Percentiles rank a stretch among this genome's conserved stretches.
Conservation (phyloP, 64 coral and sea anemone species). For the Porites australiensis region DNA sequence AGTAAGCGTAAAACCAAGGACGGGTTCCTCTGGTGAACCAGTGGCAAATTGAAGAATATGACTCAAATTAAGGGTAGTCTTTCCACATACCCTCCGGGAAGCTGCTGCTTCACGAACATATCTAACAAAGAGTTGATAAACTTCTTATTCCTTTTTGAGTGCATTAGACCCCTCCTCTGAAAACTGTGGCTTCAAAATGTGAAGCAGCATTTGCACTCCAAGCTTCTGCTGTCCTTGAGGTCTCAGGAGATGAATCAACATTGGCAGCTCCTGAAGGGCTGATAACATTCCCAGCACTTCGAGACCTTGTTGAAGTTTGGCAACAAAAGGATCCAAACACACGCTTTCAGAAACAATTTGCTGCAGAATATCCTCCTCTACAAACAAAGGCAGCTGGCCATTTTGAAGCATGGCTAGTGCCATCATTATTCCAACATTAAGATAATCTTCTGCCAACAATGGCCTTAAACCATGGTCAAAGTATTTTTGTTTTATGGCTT, state of each 20-base stretch:
- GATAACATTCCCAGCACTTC: slow-evolving; percentile 58
- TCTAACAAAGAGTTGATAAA: slow-evolving; percentile 61
- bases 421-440: slow-evolving; percentile 58
- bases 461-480: slow-evolving; percentile 72
- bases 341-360: slow-evolving; percentile 29
- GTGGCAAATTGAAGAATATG: slow-evolving; percentile 65
- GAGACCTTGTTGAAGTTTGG: slow-evolving; percentile 53
- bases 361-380: slow-evolving; percentile 35
- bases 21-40: slow-evolving; percentile 65
- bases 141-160: slow-evolving; percentile 60
- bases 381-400: slow-evolving; percentile 25
- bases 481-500: slow-evolving; percentile 72
- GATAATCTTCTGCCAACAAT: slow-evolving; percentile 53
- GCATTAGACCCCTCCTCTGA: slow-evolving; percentile 66
- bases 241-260: slow-evolving; percentile 56
- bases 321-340: slow-evolving; percentile 47
- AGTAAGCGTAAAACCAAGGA: slow-evolving; percentile 50
- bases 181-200: slow-evolving; percentile 61
- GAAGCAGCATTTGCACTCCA: slow-evolving; percentile 55
- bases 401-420: slow-evolving; percentile 53
- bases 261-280: slow-evolving; percentile 42
- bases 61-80: slow-evolving; percentile 45
- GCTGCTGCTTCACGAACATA: slow-evolving; percentile 68
- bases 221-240: slow-evolving; percentile 16
- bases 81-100: slow-evolving; percentile 50